A percentile compares a stretch with the other conserved stretches of the same genome.
These are phyloP conservation scores for Nixonia krombeini DNA, from an alignment of 1,140 invertebrate genomes.

Conservation along the genomic window DNA sequence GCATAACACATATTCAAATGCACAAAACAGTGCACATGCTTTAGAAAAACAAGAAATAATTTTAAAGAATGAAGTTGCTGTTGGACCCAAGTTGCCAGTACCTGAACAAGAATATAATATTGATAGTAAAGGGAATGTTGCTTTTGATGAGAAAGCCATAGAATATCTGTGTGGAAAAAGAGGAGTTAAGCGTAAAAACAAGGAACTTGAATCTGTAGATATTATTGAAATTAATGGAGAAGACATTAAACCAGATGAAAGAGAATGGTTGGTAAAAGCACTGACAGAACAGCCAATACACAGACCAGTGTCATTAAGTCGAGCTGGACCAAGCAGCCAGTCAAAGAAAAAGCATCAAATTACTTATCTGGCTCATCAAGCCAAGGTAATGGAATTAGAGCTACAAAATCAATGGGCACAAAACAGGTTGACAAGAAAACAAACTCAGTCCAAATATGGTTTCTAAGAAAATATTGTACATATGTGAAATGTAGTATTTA, in stretches of 20 bases:
- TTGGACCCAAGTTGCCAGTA: slow-evolving; percentile 67
- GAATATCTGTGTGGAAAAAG: slow-evolving; percentile 68
- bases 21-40: slow-evolving; percentile 46
- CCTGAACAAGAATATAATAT: slow-evolving; percentile 70
- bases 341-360: slow-evolving; percentile 91
- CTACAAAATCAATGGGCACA: slow-evolving; percentile 94
- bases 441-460: slow-evolving; percentile 92
- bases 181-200: slow-evolving; percentile 69
- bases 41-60: slow-evolving; percentile 65
- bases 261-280: slow-evolving; percentile 86
- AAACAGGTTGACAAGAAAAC: slow-evolving; percentile 85
- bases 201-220: slow-evolving; percentile 72
- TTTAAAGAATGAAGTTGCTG: slow-evolving; percentile 64
- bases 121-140: slow-evolving; percentile 64
- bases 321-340: slow-evolving; percentile 60
- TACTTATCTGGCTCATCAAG: slow-evolving; percentile 94
- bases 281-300: slow-evolving; percentile 81
- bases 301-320: slow-evolving; percentile 64
- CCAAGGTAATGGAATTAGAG: slow-evolving; percentile 93
- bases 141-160: slow-evolving; percentile 68
- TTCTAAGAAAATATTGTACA: slow-evolving; percentile 79
- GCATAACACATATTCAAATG: background rate
- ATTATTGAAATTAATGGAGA: slow-evolving; percentile 89
- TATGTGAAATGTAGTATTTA: slow-evolving; percentile 32
- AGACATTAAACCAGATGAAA: slow-evolving; percentile 83